Base-by-base conservation (phyloP, 2,113 vertebrate species). In the Clarias macrocephalus region DNA sequence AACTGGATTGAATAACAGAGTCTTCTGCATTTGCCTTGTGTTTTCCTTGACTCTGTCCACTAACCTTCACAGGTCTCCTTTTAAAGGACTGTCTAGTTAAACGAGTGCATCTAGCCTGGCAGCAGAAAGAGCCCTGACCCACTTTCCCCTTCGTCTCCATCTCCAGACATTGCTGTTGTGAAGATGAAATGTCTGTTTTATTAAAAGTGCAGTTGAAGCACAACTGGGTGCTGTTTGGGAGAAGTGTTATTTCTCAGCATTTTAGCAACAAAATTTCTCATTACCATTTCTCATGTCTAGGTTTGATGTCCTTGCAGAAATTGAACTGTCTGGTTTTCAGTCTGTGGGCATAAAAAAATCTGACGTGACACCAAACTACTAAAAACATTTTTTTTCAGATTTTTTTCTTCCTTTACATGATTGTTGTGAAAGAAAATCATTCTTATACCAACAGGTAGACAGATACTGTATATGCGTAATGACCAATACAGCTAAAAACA, bases 111-210 rank as follows among this genome's bases (percentile, higher is more conserved):
- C 92, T 94, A 95, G 94, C 93, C 92, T 94, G 94, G 93, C 92
- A 93, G 94, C 92, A 92, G 88, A 92, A 91, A 92, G 93, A 94
- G 93, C 92, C 94, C 92, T 91, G 89, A 90, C 92, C 92, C 91
- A 70, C 81, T 91, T 93, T 89, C 91, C 91, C 85, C 91, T 89
- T 88, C 92, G 92, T 93, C 93, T 93, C 93, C 93, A 90, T 94
- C 93, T 95, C 93, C 95, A 96, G 95, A 94, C 95, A 95, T 95
- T 95, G 94, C 95, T 95, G 95, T 96, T 95, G 95, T 96, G 94
- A 95, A 94, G 94, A 96, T 95, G 93, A 96, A 94, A 95, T 96
- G 95, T 96, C 94, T 95, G 95, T 96, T 95, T 96, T 96, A 96
- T 95, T 96, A 96, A 96, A 96, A 95, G 94, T 95, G 95, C 95